Percentiles rank a stretch among this genome's conserved stretches.
Evolutionary conservation across 2,888 invertebrate species (phyloP).

Genomic region (Apoda limacodes): DNA sequence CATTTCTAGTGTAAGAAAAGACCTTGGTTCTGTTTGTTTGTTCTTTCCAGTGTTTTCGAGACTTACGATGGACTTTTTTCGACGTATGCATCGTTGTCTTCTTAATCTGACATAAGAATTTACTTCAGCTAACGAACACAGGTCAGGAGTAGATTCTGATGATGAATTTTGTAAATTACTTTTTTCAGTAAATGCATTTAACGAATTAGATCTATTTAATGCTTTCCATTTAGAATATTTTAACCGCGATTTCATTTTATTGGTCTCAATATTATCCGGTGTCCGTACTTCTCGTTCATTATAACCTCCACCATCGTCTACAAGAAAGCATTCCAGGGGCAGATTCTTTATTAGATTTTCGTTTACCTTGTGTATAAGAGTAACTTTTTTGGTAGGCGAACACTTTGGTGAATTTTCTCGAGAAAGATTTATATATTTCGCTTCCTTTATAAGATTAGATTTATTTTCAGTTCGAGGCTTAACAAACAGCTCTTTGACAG

Average conservation of each 20-base stretch:
- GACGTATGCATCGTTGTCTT: slow-evolving; percentile 69
- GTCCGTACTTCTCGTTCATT: slow-evolving; percentile 64
- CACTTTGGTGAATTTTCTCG: slow-evolving; percentile 56
- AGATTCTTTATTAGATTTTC: slow-evolving; percentile 52
- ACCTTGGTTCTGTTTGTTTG: slow-evolving; percentile 31
- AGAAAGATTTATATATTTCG: slow-evolving; percentile 51
- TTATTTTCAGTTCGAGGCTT: slow-evolving; percentile 53
- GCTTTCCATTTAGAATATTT: slow-evolving; percentile 22
- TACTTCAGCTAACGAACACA: slow-evolving; percentile 34
- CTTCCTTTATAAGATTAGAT: slow-evolving; percentile 54
- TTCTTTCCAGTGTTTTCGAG: slow-evolving; percentile 46
- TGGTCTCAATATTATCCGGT: slow-evolving; percentile 38
- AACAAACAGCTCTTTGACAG: slow-evolving; percentile 50
- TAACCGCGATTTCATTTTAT: slow-evolving; percentile 24
- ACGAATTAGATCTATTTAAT: slow-evolving; percentile 46
- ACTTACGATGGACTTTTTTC: slow-evolving; percentile 59
- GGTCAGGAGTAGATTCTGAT: slow-evolving; percentile 52
- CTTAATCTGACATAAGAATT: slow-evolving; percentile 49
- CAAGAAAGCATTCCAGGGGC: slow-evolving; percentile 56
- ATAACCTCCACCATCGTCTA: slow-evolving; percentile 58
- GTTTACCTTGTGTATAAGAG: slow-evolving; percentile 42
- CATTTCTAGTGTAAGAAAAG: slow-evolving; percentile 47
- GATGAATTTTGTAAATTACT: slow-evolving; percentile 32
- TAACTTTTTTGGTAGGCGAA: slow-evolving; percentile 42
- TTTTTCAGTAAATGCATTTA: slow-evolving; percentile 37